These are phyloP conservation scores for Drosophila paulistorum DNA, from an alignment of 1,140 invertebrate species.

Conservation along the genomic window DNA sequence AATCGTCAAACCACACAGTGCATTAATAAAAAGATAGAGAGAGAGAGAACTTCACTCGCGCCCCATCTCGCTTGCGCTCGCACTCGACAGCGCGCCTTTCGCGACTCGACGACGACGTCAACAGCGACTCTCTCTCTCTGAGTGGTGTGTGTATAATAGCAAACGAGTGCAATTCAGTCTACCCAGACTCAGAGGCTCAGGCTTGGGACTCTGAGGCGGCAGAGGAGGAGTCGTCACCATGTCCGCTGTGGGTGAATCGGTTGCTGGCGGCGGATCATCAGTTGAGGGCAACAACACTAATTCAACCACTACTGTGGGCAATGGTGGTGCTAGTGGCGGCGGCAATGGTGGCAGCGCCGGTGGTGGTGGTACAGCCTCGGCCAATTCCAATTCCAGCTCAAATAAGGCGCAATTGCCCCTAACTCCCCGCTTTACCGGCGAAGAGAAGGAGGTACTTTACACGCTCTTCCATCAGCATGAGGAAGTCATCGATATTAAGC, in stretches of 20 bases:
- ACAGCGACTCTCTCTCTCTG: not conserved
- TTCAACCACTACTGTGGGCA: slow-evolving; percentile 36
- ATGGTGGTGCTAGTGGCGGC: slow-evolving; percentile 16
- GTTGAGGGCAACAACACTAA: slow-evolving; percentile 35
- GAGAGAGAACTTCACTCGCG: not conserved
- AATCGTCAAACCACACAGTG: not conserved
- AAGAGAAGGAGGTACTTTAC: slow-evolving; percentile 81
- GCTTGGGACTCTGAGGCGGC: not conserved
- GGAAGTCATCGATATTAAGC: slow-evolving; percentile 82
- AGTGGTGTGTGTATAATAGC: slow-evolving; percentile 14
- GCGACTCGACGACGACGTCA: slow-evolving; percentile 21
- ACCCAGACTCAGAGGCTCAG: slow-evolving; percentile 5
- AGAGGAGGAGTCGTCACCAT: slow-evolving; percentile 24
- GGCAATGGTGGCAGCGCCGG: too few species aligned
- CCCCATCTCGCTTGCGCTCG: not conserved
- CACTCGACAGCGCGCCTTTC: slow-evolving; percentile 42
- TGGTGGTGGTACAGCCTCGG: slow-evolving; percentile 4
- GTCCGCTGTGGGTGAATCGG: slow-evolving; percentile 45
- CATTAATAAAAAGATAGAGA: slow-evolving; percentile 1
- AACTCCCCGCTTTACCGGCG: slow-evolving; percentile 77
- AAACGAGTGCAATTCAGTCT: slow-evolving; percentile 31
- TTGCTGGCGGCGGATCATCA: slow-evolving; percentile 33
- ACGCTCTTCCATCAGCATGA: slow-evolving; percentile 73
- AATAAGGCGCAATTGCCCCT: slow-evolving; percentile 61
- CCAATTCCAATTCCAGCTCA: slow-evolving; percentile 8